phyloP scores from a whole-genome alignment of 1,140 invertebrate species.

The Bombus huntii region DNA sequence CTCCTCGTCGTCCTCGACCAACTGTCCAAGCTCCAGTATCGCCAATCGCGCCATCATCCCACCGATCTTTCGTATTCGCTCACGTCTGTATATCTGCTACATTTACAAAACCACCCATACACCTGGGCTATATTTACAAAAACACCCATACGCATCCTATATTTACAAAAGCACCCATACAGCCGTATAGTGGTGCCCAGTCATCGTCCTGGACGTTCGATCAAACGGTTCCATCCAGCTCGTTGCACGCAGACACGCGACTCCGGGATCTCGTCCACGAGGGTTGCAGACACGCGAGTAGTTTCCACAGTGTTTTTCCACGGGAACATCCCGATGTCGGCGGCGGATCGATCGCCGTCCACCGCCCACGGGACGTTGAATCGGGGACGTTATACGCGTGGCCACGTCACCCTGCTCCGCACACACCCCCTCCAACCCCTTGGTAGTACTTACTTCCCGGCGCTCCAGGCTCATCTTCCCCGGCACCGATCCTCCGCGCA shows the following conservation, averaged over 20 bases:
- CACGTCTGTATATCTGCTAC: background rate
- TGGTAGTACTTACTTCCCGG: background rate
- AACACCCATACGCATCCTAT: background rate
- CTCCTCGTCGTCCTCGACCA: background rate
- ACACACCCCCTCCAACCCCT: background rate
- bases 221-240: constrained; percentile 13
- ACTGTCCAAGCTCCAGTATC: background rate
- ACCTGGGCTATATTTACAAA: background rate
- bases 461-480: constrained; percentile 34
- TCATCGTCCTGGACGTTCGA: constrained; percentile 1
- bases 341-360: constrained; percentile 37
- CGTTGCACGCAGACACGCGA: background rate
- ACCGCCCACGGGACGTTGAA: constrained; percentile 21
- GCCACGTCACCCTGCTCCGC: background rate
- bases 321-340: constrained; percentile 17
- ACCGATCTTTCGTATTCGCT: background rate
- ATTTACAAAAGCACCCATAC: background rate
- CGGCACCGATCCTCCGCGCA: background rate
- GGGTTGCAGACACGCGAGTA: background rate
- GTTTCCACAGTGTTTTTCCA: constrained; percentile 43
- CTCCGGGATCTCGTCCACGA: background rate
- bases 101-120: background rate
- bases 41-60: too few relatives aligned
- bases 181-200: background rate
- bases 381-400: constrained; percentile 9